Evolutionary conservation across 1,140 invertebrate genomes (phyloP).

Genomic region (Holcopasites calliopsidis): DNA sequence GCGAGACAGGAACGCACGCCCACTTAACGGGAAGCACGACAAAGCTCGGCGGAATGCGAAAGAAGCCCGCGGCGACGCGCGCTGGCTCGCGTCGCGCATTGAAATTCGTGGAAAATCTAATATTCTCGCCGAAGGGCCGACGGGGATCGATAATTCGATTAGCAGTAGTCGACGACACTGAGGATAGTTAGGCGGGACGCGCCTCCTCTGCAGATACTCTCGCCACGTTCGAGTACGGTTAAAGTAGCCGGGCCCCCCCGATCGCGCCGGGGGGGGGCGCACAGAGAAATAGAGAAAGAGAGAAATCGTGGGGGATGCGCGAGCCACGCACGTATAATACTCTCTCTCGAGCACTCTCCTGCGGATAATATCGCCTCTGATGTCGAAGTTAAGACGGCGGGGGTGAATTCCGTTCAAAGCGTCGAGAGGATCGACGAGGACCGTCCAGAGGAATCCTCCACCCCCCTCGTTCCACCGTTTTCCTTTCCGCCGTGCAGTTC

Average conservation of each 20-base stretch:
- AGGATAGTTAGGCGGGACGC: conserved; percentile 38
- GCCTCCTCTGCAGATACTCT: conserved; percentile 23
- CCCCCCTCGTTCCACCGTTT: conserved; percentile 3
- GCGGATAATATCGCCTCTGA: conserved; percentile 68
- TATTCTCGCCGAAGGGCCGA: conserved; percentile 49
- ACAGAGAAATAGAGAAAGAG: too few species aligned
- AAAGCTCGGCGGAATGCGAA: conserved; percentile 29
- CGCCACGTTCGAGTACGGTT: conserved; percentile 49
- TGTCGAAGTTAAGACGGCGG: conserved; percentile 66
- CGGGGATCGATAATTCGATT: conserved; percentile 71
- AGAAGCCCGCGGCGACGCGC: conserved; percentile 32
- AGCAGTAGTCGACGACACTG: conserved; percentile 64
- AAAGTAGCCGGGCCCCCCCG: conserved; percentile 51
- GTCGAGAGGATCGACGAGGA: conserved; percentile 8
- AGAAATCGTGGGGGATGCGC: conserved; percentile 36
- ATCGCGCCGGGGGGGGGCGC: not conserved
- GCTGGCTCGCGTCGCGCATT: conserved; percentile 44
- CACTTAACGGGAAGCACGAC: not conserved
- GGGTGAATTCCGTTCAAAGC: conserved; percentile 41
- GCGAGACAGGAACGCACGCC: too few species aligned
- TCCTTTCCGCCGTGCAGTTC: not conserved
- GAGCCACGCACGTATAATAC: conserved; percentile 63
- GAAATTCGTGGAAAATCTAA: conserved; percentile 64
- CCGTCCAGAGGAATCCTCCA: conserved; percentile 8
- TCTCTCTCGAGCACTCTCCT: conserved; percentile 70